These are phyloP conservation scores for Grammomys surdaster DNA, from an alignment of 2,113 vertebrate species.

Conservation along the genomic window DNA sequence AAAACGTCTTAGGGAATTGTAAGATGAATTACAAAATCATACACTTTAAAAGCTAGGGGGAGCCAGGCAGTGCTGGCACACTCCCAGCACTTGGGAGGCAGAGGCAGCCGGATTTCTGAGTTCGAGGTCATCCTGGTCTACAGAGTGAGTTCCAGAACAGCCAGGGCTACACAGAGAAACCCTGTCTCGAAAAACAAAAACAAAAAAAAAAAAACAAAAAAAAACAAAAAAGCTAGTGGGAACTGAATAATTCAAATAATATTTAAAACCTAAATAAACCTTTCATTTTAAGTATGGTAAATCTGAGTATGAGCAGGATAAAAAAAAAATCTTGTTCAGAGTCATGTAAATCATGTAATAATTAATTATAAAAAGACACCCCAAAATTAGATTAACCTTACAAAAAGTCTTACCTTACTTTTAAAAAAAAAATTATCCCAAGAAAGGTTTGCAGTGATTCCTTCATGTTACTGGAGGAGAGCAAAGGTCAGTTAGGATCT, in stretches of 20 bases:
- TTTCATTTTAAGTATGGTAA: slow-evolving; percentile 49
- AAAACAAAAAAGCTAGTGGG: no score
- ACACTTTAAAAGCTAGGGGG: slow-evolving; percentile 47
- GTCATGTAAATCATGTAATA: slow-evolving; percentile 28
- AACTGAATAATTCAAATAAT: neutral
- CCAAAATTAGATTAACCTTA: slow-evolving; percentile 27
- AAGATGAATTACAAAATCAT: slow-evolving; percentile 37
- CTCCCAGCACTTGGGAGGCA: no score
- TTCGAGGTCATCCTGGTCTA: no score
- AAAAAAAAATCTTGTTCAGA: slow-evolving; percentile 25
- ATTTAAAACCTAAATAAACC: slow-evolving; percentile 1
- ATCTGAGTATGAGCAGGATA: neutral
- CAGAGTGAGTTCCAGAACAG: no score
- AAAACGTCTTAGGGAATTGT: slow-evolving; percentile 35
- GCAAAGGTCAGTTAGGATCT: slow-evolving; percentile 7
- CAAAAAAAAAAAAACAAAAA: no score
- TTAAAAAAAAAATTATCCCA: neutral
- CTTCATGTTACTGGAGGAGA: neutral
- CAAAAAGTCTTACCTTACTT: slow-evolving; percentile 39
- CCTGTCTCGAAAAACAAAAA: no score
- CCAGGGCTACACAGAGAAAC: no score
- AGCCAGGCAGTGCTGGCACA: no score
- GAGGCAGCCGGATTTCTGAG: no score
- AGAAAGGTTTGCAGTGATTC: neutral
- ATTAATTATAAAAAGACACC: slow-evolving; percentile 6